Evolutionary conservation across 2,113 vertebrate genomes (phyloP), one percentile per base, ranked within the genome.

Genomic region (Rhinopithecus roxellana): DNA sequence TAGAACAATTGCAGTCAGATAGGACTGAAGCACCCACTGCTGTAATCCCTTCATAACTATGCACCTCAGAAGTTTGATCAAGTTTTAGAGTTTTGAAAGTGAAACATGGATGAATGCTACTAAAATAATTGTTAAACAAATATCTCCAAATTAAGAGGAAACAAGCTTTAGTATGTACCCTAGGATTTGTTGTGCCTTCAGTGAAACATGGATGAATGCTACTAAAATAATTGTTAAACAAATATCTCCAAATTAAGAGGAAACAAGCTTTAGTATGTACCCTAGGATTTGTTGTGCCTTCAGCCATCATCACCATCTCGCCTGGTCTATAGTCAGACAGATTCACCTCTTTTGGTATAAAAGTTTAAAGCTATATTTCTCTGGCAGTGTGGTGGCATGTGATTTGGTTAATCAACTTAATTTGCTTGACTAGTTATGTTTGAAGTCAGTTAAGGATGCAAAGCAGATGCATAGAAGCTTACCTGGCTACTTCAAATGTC

Each of bases 81-180:
- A 92, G 14, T 69, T 67, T 38, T 6, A 20, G 61, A 69, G 18
- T 95, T 96, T 95, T 86, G 32, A 18, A 93, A 70, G 40, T 83
- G 70, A 96, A 72, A 18, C 17, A 14, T 22, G 6, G 35, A 50
- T 89, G 69, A 93, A 5, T 13, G 70, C 74, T 86, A 59, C 32
- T 79, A 35, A 95, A 94, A 18, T 75, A 82, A 88, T 32, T 35
- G 9, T 38, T 83, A 59, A 27, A 69, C 89, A 35, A 89, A 35
- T 70, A 43, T 86, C 77, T 83, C 79, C 43, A 83, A 57, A 80
- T 75, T 12, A 27, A 45, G 5, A 13, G 52, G 74, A 3, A 38
- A 89, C 93, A 45, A 78, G 12, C 3, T 82, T 64, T 72, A 48
- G 6, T 18, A 14, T 38, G 9, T 43, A 0, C 25, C 59, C 4